These are phyloP conservation scores for Meteorus sp. DNA, from an alignment of 1,140 invertebrate species.

Conservation along the genomic window DNA sequence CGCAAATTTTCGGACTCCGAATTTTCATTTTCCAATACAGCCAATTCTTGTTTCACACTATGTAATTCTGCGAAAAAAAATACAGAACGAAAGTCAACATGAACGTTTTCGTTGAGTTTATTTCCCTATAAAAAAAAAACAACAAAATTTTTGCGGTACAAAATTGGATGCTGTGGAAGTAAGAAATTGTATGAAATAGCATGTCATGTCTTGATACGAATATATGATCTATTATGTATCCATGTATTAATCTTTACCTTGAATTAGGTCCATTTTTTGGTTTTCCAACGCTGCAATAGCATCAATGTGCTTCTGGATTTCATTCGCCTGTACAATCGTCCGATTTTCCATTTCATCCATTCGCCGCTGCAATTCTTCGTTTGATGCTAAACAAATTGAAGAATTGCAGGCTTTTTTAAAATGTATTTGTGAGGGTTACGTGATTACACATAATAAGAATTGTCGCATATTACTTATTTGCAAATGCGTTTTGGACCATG, in stretches of 20 bases:
- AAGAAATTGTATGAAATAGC: too few species aligned
- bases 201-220: too few species aligned
- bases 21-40: conserved; percentile 64
- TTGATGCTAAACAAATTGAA: conserved; percentile 51
- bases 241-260: conserved; percentile 55
- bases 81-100: conserved; percentile 5
- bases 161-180: too few species aligned
- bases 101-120: neutral
- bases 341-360: conserved; percentile 50
- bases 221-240: conserved; percentile 7
- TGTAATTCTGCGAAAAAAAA: conserved; percentile 61
- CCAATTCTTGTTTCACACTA: conserved; percentile 61
- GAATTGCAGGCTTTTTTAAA: too few species aligned
- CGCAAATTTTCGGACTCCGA: conserved; percentile 65
- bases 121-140: conserved; percentile 27
- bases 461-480: too few species aligned
- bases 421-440: too few species aligned
- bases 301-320: conserved; percentile 60
- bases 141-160: conserved; percentile 10
- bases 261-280: conserved; percentile 68
- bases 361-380: conserved; percentile 49
- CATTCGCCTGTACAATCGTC: conserved; percentile 49
- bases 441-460: too few species aligned
- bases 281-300: conserved; percentile 66
- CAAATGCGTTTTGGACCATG: neutral